Evolutionary conservation across 1,140 invertebrate genomes (phyloP).

Genomic region (Nylanderia fulva): DNA sequence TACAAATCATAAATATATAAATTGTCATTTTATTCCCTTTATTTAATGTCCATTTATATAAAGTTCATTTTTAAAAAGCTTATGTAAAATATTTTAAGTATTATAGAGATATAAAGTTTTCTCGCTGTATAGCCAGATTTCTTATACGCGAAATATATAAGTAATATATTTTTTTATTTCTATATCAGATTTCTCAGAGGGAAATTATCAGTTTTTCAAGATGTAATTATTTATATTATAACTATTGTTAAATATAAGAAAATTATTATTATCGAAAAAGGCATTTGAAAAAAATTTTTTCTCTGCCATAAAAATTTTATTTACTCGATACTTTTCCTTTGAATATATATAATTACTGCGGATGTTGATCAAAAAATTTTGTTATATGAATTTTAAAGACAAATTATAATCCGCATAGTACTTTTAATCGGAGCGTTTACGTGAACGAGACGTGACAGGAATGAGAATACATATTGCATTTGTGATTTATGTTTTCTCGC

Average conservation of each 20-base stretch:
- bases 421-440: neutral
- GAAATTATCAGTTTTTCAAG: too few species aligned
- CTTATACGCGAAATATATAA: neutral
- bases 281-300: too few species aligned
- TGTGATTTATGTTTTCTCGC: constrained; percentile 8
- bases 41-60: neutral
- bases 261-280: too few species aligned
- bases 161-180: neutral
- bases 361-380: neutral
- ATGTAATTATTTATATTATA: too few species aligned
- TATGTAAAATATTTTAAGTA: neutral
- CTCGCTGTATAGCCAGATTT: neutral
- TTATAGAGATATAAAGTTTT: neutral
- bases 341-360: too few species aligned
- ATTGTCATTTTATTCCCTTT: neutral
- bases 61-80: neutral
- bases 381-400: neutral
- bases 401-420: neutral
- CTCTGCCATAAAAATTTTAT: too few species aligned
- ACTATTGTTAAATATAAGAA: too few species aligned
- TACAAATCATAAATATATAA: neutral
- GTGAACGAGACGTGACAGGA: neutral
- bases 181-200: too few species aligned
- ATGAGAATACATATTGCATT: constrained; percentile 7
- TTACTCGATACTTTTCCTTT: too few species aligned